Evolutionary conservation across 2,113 vertebrate species (phyloP).

Genomic region (Synodontis membranacea): DNA sequence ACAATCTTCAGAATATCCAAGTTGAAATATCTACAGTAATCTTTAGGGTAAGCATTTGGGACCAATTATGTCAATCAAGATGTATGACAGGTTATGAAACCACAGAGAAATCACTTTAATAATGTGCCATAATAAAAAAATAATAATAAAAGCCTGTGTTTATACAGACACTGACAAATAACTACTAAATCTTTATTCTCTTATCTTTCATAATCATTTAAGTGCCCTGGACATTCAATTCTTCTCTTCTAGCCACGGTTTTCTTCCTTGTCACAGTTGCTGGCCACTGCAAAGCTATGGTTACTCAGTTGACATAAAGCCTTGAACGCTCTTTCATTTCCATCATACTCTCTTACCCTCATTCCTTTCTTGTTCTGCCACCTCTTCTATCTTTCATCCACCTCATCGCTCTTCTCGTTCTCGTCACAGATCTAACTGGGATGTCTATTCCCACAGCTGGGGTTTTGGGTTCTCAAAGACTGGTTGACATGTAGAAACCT

Average conservation of each 20-base stretch:
- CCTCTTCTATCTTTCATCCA: slow-evolving; percentile 26
- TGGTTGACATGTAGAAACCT: slow-evolving; percentile 24
- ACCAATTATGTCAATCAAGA: neutral
- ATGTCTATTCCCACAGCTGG: slow-evolving; percentile 6
- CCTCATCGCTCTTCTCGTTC: slow-evolving; percentile 11
- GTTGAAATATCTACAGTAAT: neutral
- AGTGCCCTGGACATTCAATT: neutral
- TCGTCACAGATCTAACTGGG: slow-evolving; percentile 23
- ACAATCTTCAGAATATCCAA: neutral
- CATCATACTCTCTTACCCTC: slow-evolving; percentile 43
- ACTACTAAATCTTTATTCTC: neutral
- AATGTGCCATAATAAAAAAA: too few species aligned
- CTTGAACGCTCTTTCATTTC: slow-evolving; percentile 27
- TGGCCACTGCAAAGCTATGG: slow-evolving; percentile 24
- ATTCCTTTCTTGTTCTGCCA: slow-evolving; percentile 17
- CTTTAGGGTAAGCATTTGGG: neutral
- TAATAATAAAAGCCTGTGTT: neutral
- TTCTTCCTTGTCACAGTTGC: neutral
- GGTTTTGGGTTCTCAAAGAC: slow-evolving; percentile 42
- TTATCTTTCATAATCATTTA: neutral
- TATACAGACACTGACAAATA: neutral
- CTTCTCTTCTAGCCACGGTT: neutral
- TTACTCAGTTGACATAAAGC: slow-evolving; percentile 46
- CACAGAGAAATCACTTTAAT: neutral
- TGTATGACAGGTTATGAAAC: neutral